Evolutionary conservation across 2,888 invertebrate genomes (phyloP).

Genomic region (Tachina grossa): DNA sequence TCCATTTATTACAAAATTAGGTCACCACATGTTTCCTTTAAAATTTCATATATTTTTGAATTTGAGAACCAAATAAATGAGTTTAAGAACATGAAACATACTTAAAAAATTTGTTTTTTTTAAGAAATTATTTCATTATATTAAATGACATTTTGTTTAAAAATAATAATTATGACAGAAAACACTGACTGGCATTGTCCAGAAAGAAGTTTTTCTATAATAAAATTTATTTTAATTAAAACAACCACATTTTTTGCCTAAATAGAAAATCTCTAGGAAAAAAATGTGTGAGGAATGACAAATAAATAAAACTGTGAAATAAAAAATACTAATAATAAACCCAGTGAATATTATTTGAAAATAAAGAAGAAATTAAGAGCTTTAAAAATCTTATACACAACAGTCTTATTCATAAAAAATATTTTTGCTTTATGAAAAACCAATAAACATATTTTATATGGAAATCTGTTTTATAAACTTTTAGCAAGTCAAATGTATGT

Average conservation of each 20-base stretch:
- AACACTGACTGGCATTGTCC: not conserved
- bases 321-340: not conserved
- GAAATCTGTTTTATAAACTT: too few relatives aligned
- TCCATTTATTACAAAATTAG: constrained; percentile 9
- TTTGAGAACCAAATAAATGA: constrained; percentile 7
- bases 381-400: too few relatives aligned
- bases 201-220: not conserved
- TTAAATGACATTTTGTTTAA: constrained; percentile 40
- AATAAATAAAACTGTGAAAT: constrained; percentile 15
- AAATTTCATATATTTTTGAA: not conserved
- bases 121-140: not conserved
- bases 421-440: too few relatives aligned
- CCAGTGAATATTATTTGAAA: constrained; percentile 1
- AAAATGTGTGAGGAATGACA: constrained; percentile 21
- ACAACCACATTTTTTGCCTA: constrained; percentile 19
- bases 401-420: too few relatives aligned
- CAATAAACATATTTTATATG: too few relatives aligned
- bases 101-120: not conserved
- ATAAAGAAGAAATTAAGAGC: too few relatives aligned
- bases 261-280: constrained; percentile 29
- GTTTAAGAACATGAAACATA: constrained; percentile 3
- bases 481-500: too few relatives aligned
- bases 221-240: constrained; percentile 50
- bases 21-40: constrained; percentile 37
- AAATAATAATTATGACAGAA: constrained; percentile 29